These are phyloP conservation scores for Fregetta grallaria DNA, from an alignment of 2,113 vertebrate species.

Conservation along the genomic window DNA sequence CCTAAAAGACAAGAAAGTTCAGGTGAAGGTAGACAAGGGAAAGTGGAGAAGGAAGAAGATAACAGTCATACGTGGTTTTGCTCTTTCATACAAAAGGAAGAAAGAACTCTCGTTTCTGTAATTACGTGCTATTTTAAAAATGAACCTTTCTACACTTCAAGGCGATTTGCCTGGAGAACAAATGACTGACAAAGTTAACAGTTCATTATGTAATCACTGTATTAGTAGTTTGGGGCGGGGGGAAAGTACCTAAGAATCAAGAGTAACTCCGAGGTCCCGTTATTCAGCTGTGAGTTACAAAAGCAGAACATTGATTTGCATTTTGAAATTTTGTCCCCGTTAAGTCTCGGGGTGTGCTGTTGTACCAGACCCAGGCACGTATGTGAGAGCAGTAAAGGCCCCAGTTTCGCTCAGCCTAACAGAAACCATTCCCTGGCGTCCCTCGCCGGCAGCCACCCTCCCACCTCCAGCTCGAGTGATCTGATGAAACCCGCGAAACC, in stretches of 20 bases:
- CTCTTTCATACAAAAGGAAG: neutral
- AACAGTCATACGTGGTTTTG: neutral
- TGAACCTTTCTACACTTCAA: neutral
- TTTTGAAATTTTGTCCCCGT: neutral
- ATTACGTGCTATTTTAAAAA: neutral
- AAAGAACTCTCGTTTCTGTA: neutral
- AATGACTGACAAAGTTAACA: conserved; percentile 61
- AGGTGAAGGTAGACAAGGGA: neutral
- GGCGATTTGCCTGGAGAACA: conserved; percentile 41
- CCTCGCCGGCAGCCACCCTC: neutral
- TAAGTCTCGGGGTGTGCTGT: neutral
- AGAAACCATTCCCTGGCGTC: neutral
- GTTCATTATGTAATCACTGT: conserved; percentile 52
- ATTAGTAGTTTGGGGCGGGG: neutral
- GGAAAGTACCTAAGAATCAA: conserved; percentile 44
- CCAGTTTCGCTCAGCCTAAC: neutral
- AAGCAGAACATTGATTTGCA: conserved; percentile 13
- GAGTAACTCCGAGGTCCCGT: neutral
- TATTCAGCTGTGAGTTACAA: neutral
- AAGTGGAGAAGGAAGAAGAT: neutral
- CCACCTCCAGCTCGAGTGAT: conserved; percentile 11
- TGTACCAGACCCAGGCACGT: neutral
- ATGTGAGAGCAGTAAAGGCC: neutral
- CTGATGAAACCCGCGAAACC: conserved; percentile 48
- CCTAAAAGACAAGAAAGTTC: neutral